Percentiles rank a stretch among this genome's conserved stretches.
Evolutionary conservation across 1,140 invertebrate species (phyloP).

Genomic region (Phortica variegata): DNA sequence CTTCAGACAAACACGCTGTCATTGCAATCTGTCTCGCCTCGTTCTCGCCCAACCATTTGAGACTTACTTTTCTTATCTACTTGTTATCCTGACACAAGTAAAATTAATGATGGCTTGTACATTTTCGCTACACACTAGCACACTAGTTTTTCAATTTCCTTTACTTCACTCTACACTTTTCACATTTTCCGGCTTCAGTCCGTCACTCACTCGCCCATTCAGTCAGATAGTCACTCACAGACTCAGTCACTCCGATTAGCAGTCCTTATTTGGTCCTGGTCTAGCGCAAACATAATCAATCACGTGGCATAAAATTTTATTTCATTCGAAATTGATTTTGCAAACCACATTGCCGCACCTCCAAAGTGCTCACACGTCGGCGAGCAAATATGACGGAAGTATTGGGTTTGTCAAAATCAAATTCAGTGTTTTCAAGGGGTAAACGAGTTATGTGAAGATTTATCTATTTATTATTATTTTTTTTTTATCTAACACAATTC

Average conservation of each 20-base stretch:
- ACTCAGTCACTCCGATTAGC: too few relatives aligned
- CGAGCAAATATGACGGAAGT: conserved; percentile 14
- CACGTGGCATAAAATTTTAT: conserved; percentile 46
- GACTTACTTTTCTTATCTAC: too few relatives aligned
- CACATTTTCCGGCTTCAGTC: conserved; percentile 4
- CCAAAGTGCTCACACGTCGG: too few relatives aligned
- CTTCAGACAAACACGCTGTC: too few relatives aligned
- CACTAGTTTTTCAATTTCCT: too few relatives aligned
- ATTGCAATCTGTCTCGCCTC: conserved; percentile 15
- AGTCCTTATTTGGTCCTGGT: background rate
- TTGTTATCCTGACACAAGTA: conserved; percentile 1
- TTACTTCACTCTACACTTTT: conserved; percentile 36
- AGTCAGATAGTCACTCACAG: too few relatives aligned
- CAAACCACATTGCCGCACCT: conserved; percentile 3
- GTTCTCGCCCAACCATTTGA: conserved; percentile 1
- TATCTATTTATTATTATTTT: too few relatives aligned
- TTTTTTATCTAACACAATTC: too few relatives aligned
- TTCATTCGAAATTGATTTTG: conserved; percentile 46
- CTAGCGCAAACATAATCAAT: conserved; percentile 42
- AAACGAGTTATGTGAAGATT: conserved; percentile 27
- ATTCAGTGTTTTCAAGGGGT: conserved; percentile 51
- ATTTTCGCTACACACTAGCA: conserved; percentile 34
- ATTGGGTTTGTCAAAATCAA: conserved; percentile 42
- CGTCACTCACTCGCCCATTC: background rate
- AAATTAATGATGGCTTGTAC: conserved; percentile 52